Base-by-base conservation (phyloP, 2,113 vertebrate genomes). In the Hippocampus abdominalis region DNA sequence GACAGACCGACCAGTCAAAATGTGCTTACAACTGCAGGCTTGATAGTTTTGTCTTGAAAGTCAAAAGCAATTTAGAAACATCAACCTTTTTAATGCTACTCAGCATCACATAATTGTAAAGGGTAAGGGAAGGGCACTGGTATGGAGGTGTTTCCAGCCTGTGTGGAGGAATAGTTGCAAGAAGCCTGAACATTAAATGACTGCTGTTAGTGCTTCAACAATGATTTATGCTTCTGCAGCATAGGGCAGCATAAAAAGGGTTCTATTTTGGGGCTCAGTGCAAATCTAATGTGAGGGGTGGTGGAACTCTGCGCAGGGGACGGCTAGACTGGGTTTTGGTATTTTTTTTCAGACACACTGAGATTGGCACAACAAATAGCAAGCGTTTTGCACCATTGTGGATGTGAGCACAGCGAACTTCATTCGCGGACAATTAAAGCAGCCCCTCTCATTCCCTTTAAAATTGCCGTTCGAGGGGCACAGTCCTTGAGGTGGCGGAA, bases 211-310 rank as follows among this genome's bases (percentile, higher is more conserved):
- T 76, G 67, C 69, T 71, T 15, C 4, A 77, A 83, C 69, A 80
- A 69, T 83, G 86, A 89, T 88, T 85, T 76, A 88, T 79, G 75
- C 54, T 36, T 68, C 56, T n/a, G 53, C 70, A 79, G 76, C 74
- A 32, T 32, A 70, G 42, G 60, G 60, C 49, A 29, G 68, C 42
- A 64, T 70, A 49, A 29, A 39, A 49, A 49, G 46, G 46, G 16
- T 16, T 49, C 16, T 49, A 18, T 18, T 49, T 49, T 49, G 7
- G 16, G 16, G 46, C 16, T 16, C 16, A 6, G 46, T 20, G 46
- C 46, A 49, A 49, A 18, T 48, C 46, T 49, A 49, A 7, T 49
- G 46, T 20, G 46, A 49, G 46, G 15, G 4, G 46, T 5, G 15
- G 46, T 49, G 46, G 16, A 18, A 18, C 16, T 49, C 46, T 49